phyloP scores from a whole-genome alignment of 2,888 invertebrate genomes.

The Calliscelio sp. region DNA sequence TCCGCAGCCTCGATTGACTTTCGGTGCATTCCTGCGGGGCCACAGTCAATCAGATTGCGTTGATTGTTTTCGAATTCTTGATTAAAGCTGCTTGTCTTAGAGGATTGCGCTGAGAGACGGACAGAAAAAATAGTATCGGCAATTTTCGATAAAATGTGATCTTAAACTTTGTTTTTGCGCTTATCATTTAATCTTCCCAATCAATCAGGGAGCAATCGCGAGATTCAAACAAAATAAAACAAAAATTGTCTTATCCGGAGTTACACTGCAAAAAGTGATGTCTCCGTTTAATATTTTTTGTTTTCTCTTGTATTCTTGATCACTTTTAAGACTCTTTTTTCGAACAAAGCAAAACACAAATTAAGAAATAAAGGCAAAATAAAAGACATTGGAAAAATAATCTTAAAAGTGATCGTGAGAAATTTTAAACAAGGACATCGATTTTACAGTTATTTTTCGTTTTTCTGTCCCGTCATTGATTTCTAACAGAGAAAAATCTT shows the following conservation, averaged over 20 bases:
- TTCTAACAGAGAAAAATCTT: constrained; percentile 51
- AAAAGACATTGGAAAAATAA: background rate
- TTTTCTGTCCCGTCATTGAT: constrained; percentile 70
- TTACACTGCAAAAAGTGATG: constrained; percentile 36
- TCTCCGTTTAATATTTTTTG: constrained; percentile 23
- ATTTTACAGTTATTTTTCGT: constrained; percentile 49
- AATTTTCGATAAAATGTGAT: constrained; percentile 72
- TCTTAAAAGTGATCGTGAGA: constrained; percentile 34
- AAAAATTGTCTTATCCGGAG: constrained; percentile 2
- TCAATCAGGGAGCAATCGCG: constrained; percentile 64
- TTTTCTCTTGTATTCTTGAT: background rate
- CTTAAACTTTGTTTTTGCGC: constrained; percentile 51
- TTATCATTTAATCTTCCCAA: constrained; percentile 55
- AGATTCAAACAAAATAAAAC: constrained; percentile 47
- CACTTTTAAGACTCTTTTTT: constrained; percentile 18
- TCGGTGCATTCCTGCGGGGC: constrained; percentile 97
- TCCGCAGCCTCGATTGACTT: constrained; percentile 99
- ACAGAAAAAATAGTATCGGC: constrained; percentile 82
- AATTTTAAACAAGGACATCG: constrained; percentile 34
- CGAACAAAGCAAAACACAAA: background rate
- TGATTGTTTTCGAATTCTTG: constrained; percentile 86
- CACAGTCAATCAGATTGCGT: constrained; percentile 86
- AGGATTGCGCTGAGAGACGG: constrained; percentile 86
- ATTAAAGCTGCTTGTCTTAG: constrained; percentile 86
- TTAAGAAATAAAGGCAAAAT: background rate